These are phyloP conservation scores for Rhamphomyia laevipes DNA, from an alignment of 2,888 invertebrate genomes.

Conservation along the genomic window DNA sequence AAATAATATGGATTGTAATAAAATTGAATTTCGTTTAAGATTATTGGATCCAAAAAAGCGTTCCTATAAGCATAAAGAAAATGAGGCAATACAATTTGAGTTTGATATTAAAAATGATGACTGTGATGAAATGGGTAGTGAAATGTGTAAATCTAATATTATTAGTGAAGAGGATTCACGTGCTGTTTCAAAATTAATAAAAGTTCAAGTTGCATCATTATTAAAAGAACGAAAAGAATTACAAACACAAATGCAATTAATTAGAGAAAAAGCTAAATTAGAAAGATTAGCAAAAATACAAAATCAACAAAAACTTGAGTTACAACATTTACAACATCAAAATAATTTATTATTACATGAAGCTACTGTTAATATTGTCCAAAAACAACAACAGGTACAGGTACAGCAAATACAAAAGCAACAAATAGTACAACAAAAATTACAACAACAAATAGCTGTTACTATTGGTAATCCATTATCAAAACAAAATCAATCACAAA, in stretches of 20 bases:
- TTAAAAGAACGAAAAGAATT: slow-evolving; percentile 48
- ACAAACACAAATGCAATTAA: slow-evolving; percentile 48
- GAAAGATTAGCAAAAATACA: slow-evolving; percentile 42
- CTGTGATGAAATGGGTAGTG: slow-evolving; percentile 86
- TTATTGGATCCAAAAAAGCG: slow-evolving; percentile 95
- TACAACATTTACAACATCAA: slow-evolving; percentile 40
- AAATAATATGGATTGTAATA: slow-evolving; percentile 48
- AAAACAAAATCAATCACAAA: slow-evolving; percentile 15
- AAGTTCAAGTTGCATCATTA: slow-evolving; percentile 53
- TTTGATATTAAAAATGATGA: slow-evolving; percentile 87
- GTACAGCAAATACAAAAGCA: slow-evolving; percentile 19
- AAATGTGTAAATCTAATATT: slow-evolving; percentile 90
- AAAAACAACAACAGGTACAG: slow-evolving; percentile 22
- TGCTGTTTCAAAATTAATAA: slow-evolving; percentile 80
- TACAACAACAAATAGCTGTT: slow-evolving; percentile 10
- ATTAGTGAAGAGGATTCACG: slow-evolving; percentile 92
- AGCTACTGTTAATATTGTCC: slow-evolving; percentile 34
- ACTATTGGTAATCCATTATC: neutral
- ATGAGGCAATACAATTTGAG: slow-evolving; percentile 98
- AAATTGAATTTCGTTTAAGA: slow-evolving; percentile 81
- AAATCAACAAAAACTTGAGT: slow-evolving; percentile 22
- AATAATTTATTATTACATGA: slow-evolving; percentile 37
- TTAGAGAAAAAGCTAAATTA: slow-evolving; percentile 42
- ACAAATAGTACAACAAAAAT: slow-evolving; percentile 9
- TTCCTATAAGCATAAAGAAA: slow-evolving; percentile 94